Evolutionary conservation across 2,113 vertebrate genomes (phyloP).

Genomic region (Motacilla tschutschensis): DNA sequence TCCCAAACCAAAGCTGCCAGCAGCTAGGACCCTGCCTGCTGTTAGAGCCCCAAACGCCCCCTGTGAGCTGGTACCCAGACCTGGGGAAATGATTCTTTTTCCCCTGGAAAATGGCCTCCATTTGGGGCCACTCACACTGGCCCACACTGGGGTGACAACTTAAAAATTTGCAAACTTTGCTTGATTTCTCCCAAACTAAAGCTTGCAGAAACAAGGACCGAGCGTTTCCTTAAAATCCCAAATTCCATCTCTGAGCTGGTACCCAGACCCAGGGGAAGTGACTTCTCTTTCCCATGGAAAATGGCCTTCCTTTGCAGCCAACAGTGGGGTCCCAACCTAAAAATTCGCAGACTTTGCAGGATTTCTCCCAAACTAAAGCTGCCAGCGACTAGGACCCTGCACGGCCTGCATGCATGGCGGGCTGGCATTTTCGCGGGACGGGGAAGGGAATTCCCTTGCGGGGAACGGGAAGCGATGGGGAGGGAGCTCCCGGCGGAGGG

Average conservation of each 20-base stretch:
- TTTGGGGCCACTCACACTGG: not conserved
- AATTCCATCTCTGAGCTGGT: too few species aligned
- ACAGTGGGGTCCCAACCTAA: too few species aligned
- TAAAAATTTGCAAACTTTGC: not conserved
- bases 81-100: not conserved
- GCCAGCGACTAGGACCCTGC: not conserved
- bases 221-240: too few species aligned
- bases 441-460: accelerated
- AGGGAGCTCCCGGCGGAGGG: not conserved
- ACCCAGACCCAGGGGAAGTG: too few species aligned
- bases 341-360: too few species aligned
- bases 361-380: too few species aligned
- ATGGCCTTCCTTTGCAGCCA: too few species aligned
- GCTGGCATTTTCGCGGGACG: accelerated
- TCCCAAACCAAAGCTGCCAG: not conserved
- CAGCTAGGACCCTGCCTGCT: not conserved
- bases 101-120: not conserved
- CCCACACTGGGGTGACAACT: too few species aligned
- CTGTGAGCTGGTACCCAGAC: too few species aligned
- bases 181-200: not conserved
- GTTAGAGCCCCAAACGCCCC: not conserved
- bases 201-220: too few species aligned
- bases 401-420: not conserved
- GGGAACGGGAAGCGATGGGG: not conserved
- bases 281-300: too few species aligned